Percentiles rank a stretch among this genome's conserved stretches.
Conservation (phyloP, 2,113 vertebrate species). For the Phoxinus phoxinus region DNA sequence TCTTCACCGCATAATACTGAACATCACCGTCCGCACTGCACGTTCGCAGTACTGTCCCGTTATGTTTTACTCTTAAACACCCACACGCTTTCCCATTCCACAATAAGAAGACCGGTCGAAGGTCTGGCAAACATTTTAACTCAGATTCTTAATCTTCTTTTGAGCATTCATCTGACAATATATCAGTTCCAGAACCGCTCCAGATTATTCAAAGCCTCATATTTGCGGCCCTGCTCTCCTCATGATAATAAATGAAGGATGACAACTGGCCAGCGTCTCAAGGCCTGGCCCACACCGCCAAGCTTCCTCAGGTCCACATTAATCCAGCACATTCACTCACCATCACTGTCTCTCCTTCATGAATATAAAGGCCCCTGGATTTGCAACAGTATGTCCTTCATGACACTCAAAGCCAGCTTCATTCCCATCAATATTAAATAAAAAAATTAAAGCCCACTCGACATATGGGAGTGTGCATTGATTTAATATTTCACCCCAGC, state of each 20-base stretch:
- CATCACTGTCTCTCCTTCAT: conserved; percentile 70
- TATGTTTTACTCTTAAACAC: conserved; percentile 13
- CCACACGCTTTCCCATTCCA: not conserved
- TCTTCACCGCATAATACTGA: not conserved
- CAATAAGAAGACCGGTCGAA: not conserved
- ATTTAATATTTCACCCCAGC: conserved; percentile 80
- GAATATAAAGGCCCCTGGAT: conserved; percentile 72
- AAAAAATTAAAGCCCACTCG: conserved; percentile 79
- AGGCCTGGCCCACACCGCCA: conserved; percentile 69
- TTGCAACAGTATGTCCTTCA: conserved; percentile 78
- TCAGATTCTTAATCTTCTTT: conserved; percentile 57
- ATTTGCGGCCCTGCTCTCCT: conserved; percentile 62
- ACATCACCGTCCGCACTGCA: conserved; percentile 39
- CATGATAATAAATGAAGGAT: conserved; percentile 68
- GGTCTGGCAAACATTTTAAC: conserved; percentile 38
- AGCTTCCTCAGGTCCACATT: conserved; percentile 68
- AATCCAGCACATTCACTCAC: conserved; percentile 75
- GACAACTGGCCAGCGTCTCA: conserved; percentile 71
- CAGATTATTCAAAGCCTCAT: conserved; percentile 55
- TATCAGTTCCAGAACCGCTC: conserved; percentile 45
- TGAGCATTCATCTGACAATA: conserved; percentile 62
- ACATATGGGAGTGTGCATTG: conserved; percentile 78
- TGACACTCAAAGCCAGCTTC: conserved; percentile 75
- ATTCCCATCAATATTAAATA: conserved; percentile 79
- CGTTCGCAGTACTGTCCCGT: conserved; percentile 34